Base-by-base conservation (phyloP, 2,888 invertebrate genomes). In the Psylliodes chrysocephalus region DNA sequence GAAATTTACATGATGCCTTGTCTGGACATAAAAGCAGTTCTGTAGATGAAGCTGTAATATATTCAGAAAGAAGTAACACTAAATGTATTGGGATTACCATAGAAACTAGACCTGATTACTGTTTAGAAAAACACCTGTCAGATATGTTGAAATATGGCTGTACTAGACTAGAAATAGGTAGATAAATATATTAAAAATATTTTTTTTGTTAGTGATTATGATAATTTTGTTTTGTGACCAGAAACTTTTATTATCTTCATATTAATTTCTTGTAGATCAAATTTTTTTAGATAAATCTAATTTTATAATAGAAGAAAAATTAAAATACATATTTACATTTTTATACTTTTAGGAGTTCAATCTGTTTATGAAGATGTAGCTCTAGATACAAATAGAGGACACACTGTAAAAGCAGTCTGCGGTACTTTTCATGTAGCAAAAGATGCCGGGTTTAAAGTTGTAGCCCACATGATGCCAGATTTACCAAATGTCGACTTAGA, bases 71-170 rank as follows among this genome's bases (percentile, higher is more conserved):
- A 75, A 94, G 97, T 56, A 91, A 91, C 74, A 93, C 94, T 0
- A 99, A 99, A 82, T 99, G 99, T 79, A 98, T 99, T 78, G 99
- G 99, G n/a, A 99, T 99, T 57, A 99, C 99, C 1, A 99, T 99
- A 76, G 99, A 99, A 85, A 99, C 99, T 0, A 85, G 99, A 40
- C 99, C 99, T 0, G 99, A 99, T 83, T 99, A 98, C 82, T 99
- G 98, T 79, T 85, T 98, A 10, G 95, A 96, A 77, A 90, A 94
- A 61, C 99, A 99, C 84, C 87, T 98, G 71, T 93, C 94, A 64
- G 98, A 99, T 81, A 99, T 99, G 98, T 85, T 99, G 10, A 90
- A 88, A 65, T 99, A 99, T 85, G 98, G 98, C 12, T 99, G 97
- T 77, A 96, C 96, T 0, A 86, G 90, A 22, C 83, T 98, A 66